A percentile compares a stretch with the other conserved stretches of the same genome.
Conservation (phyloP, 2,888 invertebrate genomes). For the Eilema sororculum region DNA sequence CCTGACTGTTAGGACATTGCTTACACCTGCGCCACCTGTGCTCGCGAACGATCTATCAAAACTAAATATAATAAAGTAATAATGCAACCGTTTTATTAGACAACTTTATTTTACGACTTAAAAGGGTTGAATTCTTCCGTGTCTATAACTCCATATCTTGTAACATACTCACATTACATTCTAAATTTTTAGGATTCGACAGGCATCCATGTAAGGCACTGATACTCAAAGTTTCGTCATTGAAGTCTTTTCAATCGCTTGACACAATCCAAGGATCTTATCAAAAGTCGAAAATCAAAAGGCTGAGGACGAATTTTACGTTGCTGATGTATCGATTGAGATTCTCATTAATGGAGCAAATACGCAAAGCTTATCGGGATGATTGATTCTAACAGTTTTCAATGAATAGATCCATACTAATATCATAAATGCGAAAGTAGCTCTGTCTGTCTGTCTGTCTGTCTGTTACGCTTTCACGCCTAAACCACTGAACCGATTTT, state of each 20-base stretch:
- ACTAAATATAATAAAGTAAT: conserved; percentile 22
- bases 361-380: too few relatives aligned
- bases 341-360: too few relatives aligned
- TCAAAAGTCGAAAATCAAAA: not conserved
- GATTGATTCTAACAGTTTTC: not conserved
- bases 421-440: too few relatives aligned
- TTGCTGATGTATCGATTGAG: not conserved
- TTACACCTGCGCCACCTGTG: conserved; percentile 46
- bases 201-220: not conserved
- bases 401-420: too few relatives aligned
- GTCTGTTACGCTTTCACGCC: too few relatives aligned
- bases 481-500: too few relatives aligned
- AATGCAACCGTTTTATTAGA: conserved; percentile 18
- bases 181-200: not conserved
- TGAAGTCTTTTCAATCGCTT: not conserved
- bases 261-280: not conserved
- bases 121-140: conserved; percentile 19
- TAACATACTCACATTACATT: conserved; percentile 4
- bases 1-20: conserved; percentile 40
- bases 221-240: not conserved
- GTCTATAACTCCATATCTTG: conserved; percentile 18
- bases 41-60: conserved; percentile 28
- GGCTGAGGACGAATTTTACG: not conserved
- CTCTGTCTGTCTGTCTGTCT: too few relatives aligned
- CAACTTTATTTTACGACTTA: conserved; percentile 19